Base-by-base conservation (phyloP, 2,113 vertebrate genomes). In the Semnornis frantzii region DNA sequence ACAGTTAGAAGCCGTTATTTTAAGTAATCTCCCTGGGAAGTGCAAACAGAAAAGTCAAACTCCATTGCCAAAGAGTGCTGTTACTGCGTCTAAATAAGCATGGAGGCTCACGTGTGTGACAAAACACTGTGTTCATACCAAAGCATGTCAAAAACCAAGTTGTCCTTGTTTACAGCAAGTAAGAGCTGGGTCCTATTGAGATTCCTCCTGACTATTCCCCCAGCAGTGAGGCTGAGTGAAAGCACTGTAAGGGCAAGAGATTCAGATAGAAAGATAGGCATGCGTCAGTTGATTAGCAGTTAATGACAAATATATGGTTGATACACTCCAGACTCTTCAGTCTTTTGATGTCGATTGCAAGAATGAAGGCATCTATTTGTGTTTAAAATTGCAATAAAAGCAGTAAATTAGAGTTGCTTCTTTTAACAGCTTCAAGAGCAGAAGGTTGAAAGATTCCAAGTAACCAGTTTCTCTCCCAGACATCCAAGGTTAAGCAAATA, bases 401-500 rank as follows among this genome's bases (percentile, higher is more conserved):
- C 60, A 68, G 52, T 90, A 95, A 96, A 82, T 95, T 96, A 19
- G 24, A 95, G 91, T 82, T 90, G 63, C 52, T 95, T 83, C 73
- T 94, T 92, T 95, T 92, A 94, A 87, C 83, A 59, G 58, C 70
- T 93, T 85, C 91, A 96, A 97, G 55, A 95, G 77, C 42, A 90
- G 65, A 74, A 92, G 86, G 68, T 80, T 91, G 70, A 94, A 92
- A 93, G 85, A 88, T 95, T 97, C 93, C 96, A 97, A 97, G 96
- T 89, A 89, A 91, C 46, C 82, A 93, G 54, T 55, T 85, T 89
- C 65, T 96, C 72, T 63, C 91, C 85, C 94, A 95, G 78, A 95
- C 79, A 95, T 83, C 88, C 95, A 96, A 95, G 94, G 95, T 97
- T 97, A 95, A 97, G 89, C 85, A 97, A 97, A 97, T 95, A 94